phyloP scores from a whole-genome alignment of 37 sponge, comb jelly and placozoan species.

The Agelas oroides region DNA sequence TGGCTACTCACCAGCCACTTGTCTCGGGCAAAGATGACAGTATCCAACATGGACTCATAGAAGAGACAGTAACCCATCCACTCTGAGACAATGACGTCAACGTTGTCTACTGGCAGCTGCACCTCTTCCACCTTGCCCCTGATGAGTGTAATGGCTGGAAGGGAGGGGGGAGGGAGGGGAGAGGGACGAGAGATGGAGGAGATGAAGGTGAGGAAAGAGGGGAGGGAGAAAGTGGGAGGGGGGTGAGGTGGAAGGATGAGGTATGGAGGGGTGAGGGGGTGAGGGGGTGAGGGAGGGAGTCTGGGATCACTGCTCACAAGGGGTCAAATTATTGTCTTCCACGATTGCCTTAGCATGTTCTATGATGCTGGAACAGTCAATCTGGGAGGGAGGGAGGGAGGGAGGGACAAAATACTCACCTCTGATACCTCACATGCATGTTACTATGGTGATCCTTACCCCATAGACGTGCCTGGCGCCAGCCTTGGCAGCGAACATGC shows the following conservation, averaged over 20 bases:
- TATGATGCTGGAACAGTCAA: slow-evolving; percentile 90
- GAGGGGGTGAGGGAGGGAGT: slow-evolving; percentile 4
- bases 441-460: slow-evolving; percentile 32
- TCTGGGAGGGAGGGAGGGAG: slow-evolving; percentile 42
- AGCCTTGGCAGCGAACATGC: slow-evolving; percentile 92
- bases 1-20: slow-evolving; percentile 95
- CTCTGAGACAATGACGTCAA: slow-evolving; percentile 96
- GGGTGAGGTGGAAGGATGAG: background rate
- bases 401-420: slow-evolving; percentile 2
- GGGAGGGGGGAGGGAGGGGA: background rate
- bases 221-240: background rate
- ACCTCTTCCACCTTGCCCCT: slow-evolving; percentile 95
- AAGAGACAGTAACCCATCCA: slow-evolving; percentile 99
- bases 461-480: slow-evolving; percentile 93
- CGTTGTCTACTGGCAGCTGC: slow-evolving; percentile 86
- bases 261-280: background rate
- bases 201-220: background rate
- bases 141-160: slow-evolving; percentile 75
- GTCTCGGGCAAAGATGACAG: slow-evolving; percentile 95
- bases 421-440: background rate
- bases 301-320: slow-evolving; percentile 29
- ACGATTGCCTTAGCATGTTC: slow-evolving; percentile 85
- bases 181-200: background rate
- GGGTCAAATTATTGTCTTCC: slow-evolving; percentile 65
- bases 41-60: slow-evolving; percentile 98